These are phyloP conservation scores for Panagrolaimus sp. DNA, from an alignment of 1,140 invertebrate genomes.

Conservation along the genomic window DNA sequence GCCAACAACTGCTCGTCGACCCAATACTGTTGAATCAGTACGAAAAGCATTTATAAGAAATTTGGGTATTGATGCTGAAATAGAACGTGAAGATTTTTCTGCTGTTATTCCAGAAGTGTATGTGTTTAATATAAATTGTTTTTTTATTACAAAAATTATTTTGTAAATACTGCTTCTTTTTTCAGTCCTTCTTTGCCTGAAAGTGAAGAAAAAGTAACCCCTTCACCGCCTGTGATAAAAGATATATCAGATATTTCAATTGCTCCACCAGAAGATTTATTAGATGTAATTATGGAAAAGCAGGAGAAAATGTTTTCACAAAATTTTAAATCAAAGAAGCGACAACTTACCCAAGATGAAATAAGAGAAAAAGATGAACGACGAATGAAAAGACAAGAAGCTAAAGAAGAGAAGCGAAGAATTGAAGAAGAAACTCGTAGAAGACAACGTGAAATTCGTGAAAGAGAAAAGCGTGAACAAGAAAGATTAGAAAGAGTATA, in stretches of 20 bases:
- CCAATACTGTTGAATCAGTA: neutral
- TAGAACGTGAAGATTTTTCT: neutral
- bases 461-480: conserved; percentile 1
- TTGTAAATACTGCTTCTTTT: neutral
- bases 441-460: conserved; percentile 9
- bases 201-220: conserved; percentile 6
- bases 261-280: conserved; percentile 9
- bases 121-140: neutral
- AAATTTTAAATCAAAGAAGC: neutral
- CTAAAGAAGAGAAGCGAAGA: neutral
- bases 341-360: neutral
- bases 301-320: conserved; percentile 9
- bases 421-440: conserved; percentile 4
- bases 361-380: conserved; percentile 4
- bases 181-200: neutral
- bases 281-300: neutral
- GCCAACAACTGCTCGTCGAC: neutral
- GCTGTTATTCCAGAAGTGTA: conserved; percentile 6
- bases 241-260: neutral
- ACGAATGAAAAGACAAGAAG: conserved; percentile 1
- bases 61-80: conserved; percentile 4
- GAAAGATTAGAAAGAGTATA: neutral
- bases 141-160: neutral
- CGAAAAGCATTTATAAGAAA: conserved; percentile 8
- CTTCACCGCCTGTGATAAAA: neutral